A percentile compares a stretch with the other conserved stretches of the same genome.
Conservation (phyloP, 1,140 invertebrate species). For the Caerostris extrusa region DNA sequence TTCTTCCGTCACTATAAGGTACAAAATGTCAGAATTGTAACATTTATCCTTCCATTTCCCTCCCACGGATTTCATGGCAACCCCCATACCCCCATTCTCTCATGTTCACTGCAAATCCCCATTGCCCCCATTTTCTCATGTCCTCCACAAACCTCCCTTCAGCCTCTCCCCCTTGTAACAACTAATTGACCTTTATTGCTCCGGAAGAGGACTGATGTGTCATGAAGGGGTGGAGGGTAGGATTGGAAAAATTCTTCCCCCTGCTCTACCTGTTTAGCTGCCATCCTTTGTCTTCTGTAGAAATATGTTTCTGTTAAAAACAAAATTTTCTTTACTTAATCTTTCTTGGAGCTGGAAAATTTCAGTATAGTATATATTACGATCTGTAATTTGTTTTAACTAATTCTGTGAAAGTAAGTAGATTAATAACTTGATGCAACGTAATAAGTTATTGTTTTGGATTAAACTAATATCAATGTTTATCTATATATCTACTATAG, state of each 20-base stretch:
- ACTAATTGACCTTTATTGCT: constrained; percentile 68
- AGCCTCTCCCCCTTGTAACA: not conserved
- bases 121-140: not conserved
- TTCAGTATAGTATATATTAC: too few species aligned
- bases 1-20: not conserved
- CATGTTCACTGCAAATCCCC: not conserved
- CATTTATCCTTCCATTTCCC: not conserved
- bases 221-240: not conserved
- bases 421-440: too few species aligned
- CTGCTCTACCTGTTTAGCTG: not conserved
- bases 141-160: not conserved
- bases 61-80: not conserved
- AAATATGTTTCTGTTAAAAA: not conserved
- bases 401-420: too few species aligned
- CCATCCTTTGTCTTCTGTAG: not conserved
- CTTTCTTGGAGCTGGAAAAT: too few species aligned
- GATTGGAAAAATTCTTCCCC: not conserved
- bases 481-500: too few species aligned
- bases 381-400: too few species aligned
- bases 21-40: not conserved
- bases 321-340: not conserved
- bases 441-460: too few species aligned
- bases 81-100: not conserved
- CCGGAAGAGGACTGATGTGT: not conserved
- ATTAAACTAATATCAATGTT: too few species aligned